Conservation (phyloP, 2,113 vertebrate species). For the Cnemophilus loriae region DNA sequence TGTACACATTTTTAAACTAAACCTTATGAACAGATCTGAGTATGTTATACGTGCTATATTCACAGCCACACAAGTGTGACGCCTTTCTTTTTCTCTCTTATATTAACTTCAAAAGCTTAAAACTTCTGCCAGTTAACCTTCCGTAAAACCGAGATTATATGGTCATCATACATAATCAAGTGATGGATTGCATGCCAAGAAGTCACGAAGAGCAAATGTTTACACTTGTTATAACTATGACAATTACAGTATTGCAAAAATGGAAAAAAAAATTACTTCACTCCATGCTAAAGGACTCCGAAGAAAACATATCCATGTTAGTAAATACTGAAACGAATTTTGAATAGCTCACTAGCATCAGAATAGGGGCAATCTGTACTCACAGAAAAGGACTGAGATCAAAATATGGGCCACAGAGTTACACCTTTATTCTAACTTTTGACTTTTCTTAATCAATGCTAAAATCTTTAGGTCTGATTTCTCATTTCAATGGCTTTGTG, state of each 20-base stretch:
- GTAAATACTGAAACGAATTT: neutral
- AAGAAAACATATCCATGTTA: neutral
- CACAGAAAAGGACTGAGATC: neutral
- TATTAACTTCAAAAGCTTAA: constrained; percentile 68
- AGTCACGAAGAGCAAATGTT: constrained; percentile 61
- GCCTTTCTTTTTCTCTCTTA: constrained; percentile 23
- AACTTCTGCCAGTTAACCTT: constrained; percentile 69
- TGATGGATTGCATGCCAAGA: constrained; percentile 67
- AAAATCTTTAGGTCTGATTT: constrained; percentile 75
- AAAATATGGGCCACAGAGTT: neutral
- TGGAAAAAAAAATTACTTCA: neutral
- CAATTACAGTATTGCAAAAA: constrained; percentile 40
- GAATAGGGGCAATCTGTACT: neutral
- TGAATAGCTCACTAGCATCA: neutral
- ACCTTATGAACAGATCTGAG: constrained; percentile 53
- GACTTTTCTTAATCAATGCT: constrained; percentile 71
- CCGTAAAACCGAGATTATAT: constrained; percentile 69
- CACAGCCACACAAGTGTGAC: constrained; percentile 37
- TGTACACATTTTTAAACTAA: constrained; percentile 69
- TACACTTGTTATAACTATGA: constrained; percentile 34
- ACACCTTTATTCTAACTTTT: constrained; percentile 50
- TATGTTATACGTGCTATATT: constrained; percentile 16
- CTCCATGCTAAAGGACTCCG: neutral
- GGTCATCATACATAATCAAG: constrained; percentile 69
- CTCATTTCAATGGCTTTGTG: constrained; percentile 69